A percentile compares a stretch with the other conserved stretches of the same genome.
phyloP scores from a whole-genome alignment of 2,888 invertebrate species.

The Pharmacophagus antenor region DNA sequence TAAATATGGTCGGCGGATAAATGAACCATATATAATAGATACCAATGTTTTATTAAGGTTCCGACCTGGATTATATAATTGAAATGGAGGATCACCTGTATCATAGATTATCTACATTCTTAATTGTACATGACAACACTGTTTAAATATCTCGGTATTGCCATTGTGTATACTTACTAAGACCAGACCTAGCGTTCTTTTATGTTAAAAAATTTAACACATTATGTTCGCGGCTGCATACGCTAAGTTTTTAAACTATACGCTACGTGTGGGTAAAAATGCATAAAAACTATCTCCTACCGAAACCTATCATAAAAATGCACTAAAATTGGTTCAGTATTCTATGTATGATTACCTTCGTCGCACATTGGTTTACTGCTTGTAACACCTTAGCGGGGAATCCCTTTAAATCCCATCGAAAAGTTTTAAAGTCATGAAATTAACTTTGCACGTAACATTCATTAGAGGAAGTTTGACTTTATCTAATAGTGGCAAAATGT shows the following conservation, averaged over 20 bases:
- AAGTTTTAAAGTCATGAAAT: too few species aligned
- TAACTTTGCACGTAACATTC: too few species aligned
- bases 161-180: background rate
- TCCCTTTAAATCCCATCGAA: too few species aligned
- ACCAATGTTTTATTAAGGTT: background rate
- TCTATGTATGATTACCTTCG: too few species aligned
- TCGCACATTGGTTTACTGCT: too few species aligned
- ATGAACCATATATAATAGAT: background rate
- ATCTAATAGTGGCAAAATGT: too few species aligned
- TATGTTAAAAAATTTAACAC: background rate
- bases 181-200: background rate
- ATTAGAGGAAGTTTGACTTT: too few species aligned
- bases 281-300: too few species aligned
- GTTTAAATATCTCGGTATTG: background rate
- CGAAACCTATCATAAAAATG: too few species aligned
- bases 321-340: too few species aligned
- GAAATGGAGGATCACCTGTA: constrained; percentile 1
- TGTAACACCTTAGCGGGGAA: too few species aligned
- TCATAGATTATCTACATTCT: constrained; percentile 1
- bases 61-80: constrained; percentile 17
- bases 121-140: constrained; percentile 2
- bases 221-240: background rate
- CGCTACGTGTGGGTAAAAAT: too few species aligned
- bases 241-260: background rate
- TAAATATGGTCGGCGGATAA: background rate